These are phyloP conservation scores for Phainopepla nitens DNA, from an alignment of 2,113 vertebrate species.

Conservation along the genomic window DNA sequence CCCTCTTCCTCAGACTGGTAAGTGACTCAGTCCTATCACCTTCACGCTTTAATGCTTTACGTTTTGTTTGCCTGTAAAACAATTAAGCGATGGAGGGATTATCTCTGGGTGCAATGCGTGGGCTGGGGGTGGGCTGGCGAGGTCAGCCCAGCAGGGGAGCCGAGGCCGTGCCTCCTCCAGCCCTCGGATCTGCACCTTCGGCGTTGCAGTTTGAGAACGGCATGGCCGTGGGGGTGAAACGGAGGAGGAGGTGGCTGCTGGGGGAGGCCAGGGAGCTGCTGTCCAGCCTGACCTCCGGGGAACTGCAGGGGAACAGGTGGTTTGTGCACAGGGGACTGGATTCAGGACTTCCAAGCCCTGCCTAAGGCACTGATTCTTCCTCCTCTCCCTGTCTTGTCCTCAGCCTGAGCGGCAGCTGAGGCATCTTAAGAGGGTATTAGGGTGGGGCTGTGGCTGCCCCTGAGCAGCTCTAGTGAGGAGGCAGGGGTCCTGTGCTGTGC, in stretches of 20 bases:
- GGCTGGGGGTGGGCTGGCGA: not conserved
- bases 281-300: not conserved
- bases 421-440: not conserved
- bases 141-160: not conserved
- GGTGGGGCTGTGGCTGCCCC: not conserved
- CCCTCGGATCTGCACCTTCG: not conserved
- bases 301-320: fast-evolving
- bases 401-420: not conserved
- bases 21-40: not conserved
- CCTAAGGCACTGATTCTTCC: fast-evolving
- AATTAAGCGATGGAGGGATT: not conserved
- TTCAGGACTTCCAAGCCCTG: not conserved
- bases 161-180: not conserved
- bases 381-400: not conserved
- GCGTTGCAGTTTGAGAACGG: fast-evolving
- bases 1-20: not conserved
- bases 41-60: not conserved
- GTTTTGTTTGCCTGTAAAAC: not conserved
- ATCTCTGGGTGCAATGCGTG: not conserved
- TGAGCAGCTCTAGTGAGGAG: not conserved
- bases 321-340: not conserved
- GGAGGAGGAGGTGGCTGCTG: not conserved
- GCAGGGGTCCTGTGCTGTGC: not conserved
- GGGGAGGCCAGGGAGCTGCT: not conserved
- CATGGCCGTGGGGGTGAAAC: fast-evolving